Conservation (phyloP, 2,797 vertebrate species). For the Falco peregrinus region DNA sequence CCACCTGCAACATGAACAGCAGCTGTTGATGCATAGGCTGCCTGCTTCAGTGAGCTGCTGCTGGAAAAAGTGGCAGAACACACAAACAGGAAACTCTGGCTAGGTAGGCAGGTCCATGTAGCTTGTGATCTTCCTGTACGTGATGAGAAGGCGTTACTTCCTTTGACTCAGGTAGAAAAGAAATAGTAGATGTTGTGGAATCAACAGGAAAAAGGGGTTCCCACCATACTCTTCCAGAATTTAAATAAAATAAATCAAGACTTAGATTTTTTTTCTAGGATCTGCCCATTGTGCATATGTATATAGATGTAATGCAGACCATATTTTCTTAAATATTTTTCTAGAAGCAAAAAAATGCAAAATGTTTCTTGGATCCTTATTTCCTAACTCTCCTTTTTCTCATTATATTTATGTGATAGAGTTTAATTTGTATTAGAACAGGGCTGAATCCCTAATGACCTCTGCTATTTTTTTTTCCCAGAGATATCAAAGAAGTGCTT, state of each 20-base stretch:
- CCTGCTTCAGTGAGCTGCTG: neutral
- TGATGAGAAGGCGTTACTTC: neutral
- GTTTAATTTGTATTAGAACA: neutral
- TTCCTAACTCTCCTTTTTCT: neutral
- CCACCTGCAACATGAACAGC: neutral
- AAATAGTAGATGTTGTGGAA: neutral
- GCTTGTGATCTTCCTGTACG: neutral
- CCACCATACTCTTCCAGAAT: neutral
- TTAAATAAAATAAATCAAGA: neutral
- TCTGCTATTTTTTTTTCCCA: constrained; percentile 14
- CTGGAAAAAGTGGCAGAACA: neutral
- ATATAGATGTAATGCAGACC: neutral
- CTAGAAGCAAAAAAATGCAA: neutral
- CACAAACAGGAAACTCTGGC: neutral
- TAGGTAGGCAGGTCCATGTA: neutral
- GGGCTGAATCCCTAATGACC: neutral
- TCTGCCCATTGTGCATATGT: neutral
- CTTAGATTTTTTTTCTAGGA: neutral
- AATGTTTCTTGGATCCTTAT: neutral
- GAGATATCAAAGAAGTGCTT: constrained; percentile 16
- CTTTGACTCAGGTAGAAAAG: neutral
- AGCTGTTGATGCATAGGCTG: neutral
- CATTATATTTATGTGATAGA: neutral
- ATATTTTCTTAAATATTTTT: neutral
- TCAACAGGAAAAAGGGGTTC: neutral